Percentiles rank a stretch among this genome's conserved stretches.
Evolutionary conservation across 2,113 vertebrate species (phyloP).

Genomic region (Mesoclemmys tuberculata): DNA sequence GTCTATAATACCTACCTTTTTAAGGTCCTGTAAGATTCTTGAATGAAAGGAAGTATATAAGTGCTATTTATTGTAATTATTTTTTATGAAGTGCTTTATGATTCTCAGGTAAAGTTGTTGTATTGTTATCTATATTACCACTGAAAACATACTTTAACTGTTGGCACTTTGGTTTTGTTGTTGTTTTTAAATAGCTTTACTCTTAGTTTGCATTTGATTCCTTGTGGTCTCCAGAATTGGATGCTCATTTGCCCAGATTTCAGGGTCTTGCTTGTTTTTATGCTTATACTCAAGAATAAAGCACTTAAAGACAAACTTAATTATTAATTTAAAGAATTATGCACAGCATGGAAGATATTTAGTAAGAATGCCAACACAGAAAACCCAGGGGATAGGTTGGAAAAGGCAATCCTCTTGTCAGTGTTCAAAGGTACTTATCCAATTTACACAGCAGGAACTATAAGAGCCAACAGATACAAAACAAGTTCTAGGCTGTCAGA

Average conservation of each 20-base stretch:
- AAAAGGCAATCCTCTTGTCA: background rate
- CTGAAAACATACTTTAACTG: background rate
- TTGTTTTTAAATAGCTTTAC: background rate
- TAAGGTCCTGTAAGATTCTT: background rate
- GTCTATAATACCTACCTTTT: background rate
- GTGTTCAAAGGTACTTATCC: background rate
- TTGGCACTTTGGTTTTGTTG: background rate
- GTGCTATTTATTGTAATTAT: background rate
- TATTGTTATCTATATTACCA: background rate
- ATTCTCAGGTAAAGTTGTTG: background rate
- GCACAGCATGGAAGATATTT: background rate
- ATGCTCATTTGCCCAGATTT: background rate
- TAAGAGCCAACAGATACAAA: background rate
- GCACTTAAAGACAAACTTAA: background rate
- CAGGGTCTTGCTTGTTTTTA: background rate
- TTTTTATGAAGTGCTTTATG: background rate
- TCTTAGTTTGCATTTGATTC: background rate
- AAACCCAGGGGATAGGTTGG: background rate
- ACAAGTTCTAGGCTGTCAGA: background rate
- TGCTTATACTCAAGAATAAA: background rate
- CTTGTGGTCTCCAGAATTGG: background rate
- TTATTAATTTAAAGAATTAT: background rate
- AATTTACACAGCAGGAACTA: background rate
- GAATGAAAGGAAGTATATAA: background rate
- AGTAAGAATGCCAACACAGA: background rate